Base-by-base conservation (phyloP, 2,888 invertebrate species). In the Alitta virens region DNA sequence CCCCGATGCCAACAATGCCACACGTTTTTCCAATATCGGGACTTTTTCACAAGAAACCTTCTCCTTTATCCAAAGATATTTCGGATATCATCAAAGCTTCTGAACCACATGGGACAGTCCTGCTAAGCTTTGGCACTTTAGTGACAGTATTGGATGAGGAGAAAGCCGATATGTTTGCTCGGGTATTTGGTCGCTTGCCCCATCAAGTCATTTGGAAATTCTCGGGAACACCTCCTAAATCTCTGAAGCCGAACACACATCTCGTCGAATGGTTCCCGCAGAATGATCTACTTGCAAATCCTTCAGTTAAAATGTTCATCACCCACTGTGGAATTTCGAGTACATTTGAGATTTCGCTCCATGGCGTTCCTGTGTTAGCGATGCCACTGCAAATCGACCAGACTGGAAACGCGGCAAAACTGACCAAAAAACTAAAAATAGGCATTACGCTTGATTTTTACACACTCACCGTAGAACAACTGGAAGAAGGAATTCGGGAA, bases 241-340 rank as follows among this genome's bases (percentile, higher is more conserved):
- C 26, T n/a, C 21, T 58, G 9, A 40, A 51, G 1, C 3, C n/a
- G 12, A 58, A 58, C 33, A 58, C 58, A n/a, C 21, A 21, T 40
- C 27, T 58, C 27, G 43, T 50, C 33, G 27, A 46, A 14, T 58
- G 58, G 58, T 23, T 50, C 25, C 58, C 58, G 16, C 58, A 58
- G 33, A 58, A 58, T 18, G 50, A 58, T 21, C n/a, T 58, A 14
- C 33, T 58, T 12, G 58, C 49, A 12, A 27, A 58, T 23, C 49
- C 58, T 7, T 33, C 12, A 25, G 38, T 38, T 21, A 43, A 18
- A 12, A 49, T 58, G 3, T 58, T 58, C 50, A 58, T 58, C 26
- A 58, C 58, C 7, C 49, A 58, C 50, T 58, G 58, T 58, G 58
- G 58, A 2, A 58, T 58, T 27, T 33, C 49, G 7, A 58, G 58